Evolutionary conservation across 92 coral and sea anemone species (phyloP).

Genomic region (Paragorgia papillata): DNA sequence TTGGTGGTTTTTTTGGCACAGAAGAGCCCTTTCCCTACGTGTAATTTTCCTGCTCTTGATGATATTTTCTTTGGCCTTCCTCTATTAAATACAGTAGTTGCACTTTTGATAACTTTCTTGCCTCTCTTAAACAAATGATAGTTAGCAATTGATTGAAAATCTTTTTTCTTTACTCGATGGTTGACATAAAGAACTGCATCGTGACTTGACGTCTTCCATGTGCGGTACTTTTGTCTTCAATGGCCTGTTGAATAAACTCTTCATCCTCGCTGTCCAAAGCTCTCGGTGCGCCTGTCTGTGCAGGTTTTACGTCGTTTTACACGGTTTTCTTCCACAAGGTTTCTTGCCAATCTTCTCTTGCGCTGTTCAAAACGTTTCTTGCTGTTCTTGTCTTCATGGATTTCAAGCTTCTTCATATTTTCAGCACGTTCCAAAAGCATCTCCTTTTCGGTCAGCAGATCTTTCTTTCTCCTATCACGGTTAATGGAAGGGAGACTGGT

Average conservation of each 20-base stretch:
- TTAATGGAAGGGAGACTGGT: too few species aligned
- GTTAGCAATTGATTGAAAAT: constrained; percentile 51
- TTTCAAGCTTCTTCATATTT: too few species aligned
- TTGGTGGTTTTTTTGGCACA: constrained; percentile 62
- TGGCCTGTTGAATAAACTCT: constrained; percentile 43
- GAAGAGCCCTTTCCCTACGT: constrained; percentile 53
- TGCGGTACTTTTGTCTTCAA: constrained; percentile 53
- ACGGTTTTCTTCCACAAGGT: too few species aligned
- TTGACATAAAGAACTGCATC: constrained; percentile 48
- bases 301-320: constrained; percentile 45
- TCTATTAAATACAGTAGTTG: constrained; percentile 55
- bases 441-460: too few species aligned
- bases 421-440: too few species aligned
- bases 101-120: constrained; percentile 43
- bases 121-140: constrained; percentile 29
- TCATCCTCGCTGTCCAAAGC: constrained; percentile 62
- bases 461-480: too few species aligned
- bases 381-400: too few species aligned
- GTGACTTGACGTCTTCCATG: constrained; percentile 66
- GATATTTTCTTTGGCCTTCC: constrained; percentile 55
- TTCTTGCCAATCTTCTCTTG: too few species aligned
- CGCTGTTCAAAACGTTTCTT: too few species aligned
- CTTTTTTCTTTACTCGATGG: constrained; percentile 52
- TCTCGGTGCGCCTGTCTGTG: constrained; percentile 42
- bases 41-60: constrained; percentile 42